These are phyloP conservation scores for Maniola jurtina DNA, from an alignment of 1,140 invertebrate genomes.

Conservation along the genomic window DNA sequence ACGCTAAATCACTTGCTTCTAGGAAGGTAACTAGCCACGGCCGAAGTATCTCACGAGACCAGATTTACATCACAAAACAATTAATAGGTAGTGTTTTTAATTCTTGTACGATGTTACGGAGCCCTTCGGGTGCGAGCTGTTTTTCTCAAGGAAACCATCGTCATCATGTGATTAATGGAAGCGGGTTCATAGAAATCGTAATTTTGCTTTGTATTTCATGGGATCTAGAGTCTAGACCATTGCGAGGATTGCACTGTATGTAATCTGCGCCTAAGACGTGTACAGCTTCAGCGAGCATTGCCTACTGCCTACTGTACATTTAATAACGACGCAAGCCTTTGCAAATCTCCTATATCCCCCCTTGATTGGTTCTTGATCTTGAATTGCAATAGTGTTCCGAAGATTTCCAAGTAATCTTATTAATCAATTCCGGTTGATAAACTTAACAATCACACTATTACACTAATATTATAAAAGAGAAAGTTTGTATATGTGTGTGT, in stretches of 20 bases:
- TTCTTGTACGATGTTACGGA: too few species aligned
- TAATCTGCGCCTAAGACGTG: not conserved
- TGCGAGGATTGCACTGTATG: not conserved
- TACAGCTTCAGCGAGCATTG: not conserved
- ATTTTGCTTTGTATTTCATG: too few species aligned
- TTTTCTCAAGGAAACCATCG: too few species aligned
- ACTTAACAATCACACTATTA: not conserved
- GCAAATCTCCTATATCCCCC: not conserved
- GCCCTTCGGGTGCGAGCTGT: too few species aligned
- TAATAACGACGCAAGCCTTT: conserved; percentile 1
- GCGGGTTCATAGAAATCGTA: too few species aligned
- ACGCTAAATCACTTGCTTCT: too few species aligned
- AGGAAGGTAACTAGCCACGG: too few species aligned
- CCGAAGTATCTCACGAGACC: too few species aligned
- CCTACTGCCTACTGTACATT: not conserved
- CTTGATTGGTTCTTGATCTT: conserved; percentile 3
- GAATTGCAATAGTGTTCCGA: not conserved
- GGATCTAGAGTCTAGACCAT: not conserved
- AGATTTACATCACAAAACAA: too few species aligned
- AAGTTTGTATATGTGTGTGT: too few species aligned
- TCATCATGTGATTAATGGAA: too few species aligned
- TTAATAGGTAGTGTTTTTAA: too few species aligned
- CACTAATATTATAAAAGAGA: not conserved
- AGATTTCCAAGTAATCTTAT: not conserved
- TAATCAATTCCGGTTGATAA: not conserved